These are phyloP conservation scores for Medauroidea extradentata DNA, from an alignment of 1,140 invertebrate genomes.

Conservation along the genomic window DNA sequence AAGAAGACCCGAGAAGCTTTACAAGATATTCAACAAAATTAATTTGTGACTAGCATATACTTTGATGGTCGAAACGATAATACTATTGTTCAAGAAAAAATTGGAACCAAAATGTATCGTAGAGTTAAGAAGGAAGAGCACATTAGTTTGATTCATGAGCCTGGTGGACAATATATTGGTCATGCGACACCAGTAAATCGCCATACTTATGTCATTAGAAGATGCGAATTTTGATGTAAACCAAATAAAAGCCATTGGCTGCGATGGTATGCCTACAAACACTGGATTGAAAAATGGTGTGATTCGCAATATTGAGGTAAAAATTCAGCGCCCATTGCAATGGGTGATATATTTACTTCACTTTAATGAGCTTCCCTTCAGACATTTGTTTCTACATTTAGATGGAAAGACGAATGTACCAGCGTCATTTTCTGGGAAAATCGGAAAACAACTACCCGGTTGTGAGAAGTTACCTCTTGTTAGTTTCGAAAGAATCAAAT, in stretches of 20 bases:
- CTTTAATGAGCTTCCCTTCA: slow-evolving; percentile 1
- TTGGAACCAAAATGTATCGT: neutral
- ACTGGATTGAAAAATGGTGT: too few species aligned
- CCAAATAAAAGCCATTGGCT: too few species aligned
- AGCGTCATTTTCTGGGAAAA: neutral
- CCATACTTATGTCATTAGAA: neutral
- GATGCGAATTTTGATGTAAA: too few species aligned
- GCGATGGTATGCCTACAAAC: too few species aligned
- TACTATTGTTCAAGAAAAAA: neutral
- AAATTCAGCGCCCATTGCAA: neutral
- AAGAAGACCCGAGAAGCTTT: neutral
- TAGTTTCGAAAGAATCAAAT: slow-evolving; percentile 3
- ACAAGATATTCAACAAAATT: neutral
- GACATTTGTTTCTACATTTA: neutral
- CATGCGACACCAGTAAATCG: neutral
- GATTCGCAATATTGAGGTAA: too few species aligned
- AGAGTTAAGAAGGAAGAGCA: slow-evolving; percentile 2
- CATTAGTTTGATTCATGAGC: neutral
- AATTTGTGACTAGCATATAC: neutral
- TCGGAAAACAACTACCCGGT: neutral
- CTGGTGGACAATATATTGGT: slow-evolving; percentile 4
- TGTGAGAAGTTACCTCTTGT: slow-evolving; percentile 7
- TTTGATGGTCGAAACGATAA: neutral
- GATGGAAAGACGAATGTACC: neutral
- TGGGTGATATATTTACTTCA: neutral